Evolutionary conservation across 2,113 vertebrate genomes (phyloP).

Genomic region (Amphiprion ocellaris): DNA sequence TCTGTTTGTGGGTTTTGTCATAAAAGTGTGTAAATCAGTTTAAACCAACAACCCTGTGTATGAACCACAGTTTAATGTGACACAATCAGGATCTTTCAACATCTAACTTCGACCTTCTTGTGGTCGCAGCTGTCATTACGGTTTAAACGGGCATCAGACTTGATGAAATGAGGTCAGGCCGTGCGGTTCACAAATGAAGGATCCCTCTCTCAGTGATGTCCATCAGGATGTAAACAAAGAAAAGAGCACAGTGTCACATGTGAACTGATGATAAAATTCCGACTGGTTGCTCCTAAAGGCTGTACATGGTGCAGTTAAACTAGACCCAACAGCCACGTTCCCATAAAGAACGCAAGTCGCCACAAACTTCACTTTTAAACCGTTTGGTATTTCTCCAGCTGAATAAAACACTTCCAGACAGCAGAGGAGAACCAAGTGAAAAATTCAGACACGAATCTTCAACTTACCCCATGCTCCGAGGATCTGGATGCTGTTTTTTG

Average conservation of each 20-base stretch:
- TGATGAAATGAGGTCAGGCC: constrained; percentile 41
- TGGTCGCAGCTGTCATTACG: constrained; percentile 23
- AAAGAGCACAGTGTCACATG: constrained; percentile 21
- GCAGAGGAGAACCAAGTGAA: not conserved
- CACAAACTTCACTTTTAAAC: constrained; percentile 58
- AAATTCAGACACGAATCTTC: not conserved
- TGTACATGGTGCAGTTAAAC: not conserved
- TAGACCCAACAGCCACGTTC: not conserved
- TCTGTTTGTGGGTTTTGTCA: constrained; percentile 9
- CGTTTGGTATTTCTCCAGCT: constrained; percentile 13
- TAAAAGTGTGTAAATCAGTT: not conserved
- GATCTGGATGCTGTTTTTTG: constrained; percentile 48
- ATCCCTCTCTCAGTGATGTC: not conserved
- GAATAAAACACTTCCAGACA: constrained; percentile 23
- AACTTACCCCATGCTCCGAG: constrained; percentile 80
- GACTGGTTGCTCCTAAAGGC: not conserved
- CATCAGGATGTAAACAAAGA: constrained; percentile 32
- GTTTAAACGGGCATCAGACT: constrained; percentile 7
- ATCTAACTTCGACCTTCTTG: constrained; percentile 18
- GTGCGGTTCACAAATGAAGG: not conserved
- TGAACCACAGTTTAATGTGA: not conserved
- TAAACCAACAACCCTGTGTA: not conserved
- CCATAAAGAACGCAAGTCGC: constrained; percentile 4
- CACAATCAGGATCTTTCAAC: too few species aligned
- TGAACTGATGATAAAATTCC: not conserved